phyloP scores from a whole-genome alignment of 1,140 invertebrate species.

The Panulirus ornatus region DNA sequence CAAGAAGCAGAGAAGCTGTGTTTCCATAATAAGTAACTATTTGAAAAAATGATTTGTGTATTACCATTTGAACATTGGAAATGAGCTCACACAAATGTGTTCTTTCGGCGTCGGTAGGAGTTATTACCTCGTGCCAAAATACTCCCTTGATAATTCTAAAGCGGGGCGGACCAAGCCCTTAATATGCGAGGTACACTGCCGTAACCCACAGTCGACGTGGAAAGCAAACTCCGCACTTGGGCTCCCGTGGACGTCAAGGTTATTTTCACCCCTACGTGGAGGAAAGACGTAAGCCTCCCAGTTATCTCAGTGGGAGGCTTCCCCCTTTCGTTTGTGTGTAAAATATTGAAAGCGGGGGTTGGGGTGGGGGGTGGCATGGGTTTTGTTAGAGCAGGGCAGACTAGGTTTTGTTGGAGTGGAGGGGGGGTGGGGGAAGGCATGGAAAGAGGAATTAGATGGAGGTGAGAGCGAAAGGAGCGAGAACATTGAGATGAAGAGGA shows the following conservation, averaged over 20 bases:
- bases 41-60: too few relatives aligned
- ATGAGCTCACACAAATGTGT: too few relatives aligned
- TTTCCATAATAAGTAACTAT: too few relatives aligned
- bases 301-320: not conserved
- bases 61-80: too few relatives aligned
- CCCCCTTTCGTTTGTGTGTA: conserved; percentile 46
- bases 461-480: not conserved
- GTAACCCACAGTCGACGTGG: not conserved
- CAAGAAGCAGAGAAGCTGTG: too few relatives aligned
- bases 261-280: not conserved
- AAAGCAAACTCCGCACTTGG: not conserved
- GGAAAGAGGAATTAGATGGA: not conserved
- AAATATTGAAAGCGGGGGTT: conserved; percentile 44
- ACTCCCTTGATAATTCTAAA: conserved; percentile 60
- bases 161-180: conserved; percentile 29
- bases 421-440: conserved; percentile 1
- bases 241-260: not conserved
- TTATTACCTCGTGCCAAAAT: conserved; percentile 61
- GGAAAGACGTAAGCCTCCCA: not conserved
- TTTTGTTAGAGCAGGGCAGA: not conserved
- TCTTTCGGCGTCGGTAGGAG: not conserved
- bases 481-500: not conserved
- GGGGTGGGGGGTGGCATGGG: not conserved
- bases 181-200: conserved; percentile 21
- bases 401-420: not conserved